Evolutionary conservation across 2,888 invertebrate species (phyloP), one percentile per base, ranked within the genome.

Genomic region (Liposcelis brunnea): DNA sequence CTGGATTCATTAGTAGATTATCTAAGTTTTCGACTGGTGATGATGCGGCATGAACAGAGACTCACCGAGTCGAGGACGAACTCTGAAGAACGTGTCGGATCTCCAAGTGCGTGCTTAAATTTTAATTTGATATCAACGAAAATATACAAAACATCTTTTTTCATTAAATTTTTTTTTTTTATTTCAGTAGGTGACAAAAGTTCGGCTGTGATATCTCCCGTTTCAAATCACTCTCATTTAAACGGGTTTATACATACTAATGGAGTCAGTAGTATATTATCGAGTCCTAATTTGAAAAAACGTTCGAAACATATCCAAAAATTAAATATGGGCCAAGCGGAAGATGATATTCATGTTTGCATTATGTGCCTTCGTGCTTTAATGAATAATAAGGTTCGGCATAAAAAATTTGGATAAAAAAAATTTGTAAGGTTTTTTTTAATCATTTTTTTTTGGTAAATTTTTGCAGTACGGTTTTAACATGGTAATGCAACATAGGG

Each of bases 301-400:
- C 71, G 87, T 49, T 80, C 83, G 33, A 71, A 85, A 49, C 90
- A 90, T 63, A 84, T 87, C 31, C 84, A 86, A 43, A 76, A 85
- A 55, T 69, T 91, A 52, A 90, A 89, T 62, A 89, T 91, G 89
- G 91, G 91, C 45, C 87, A 90, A 56, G 84, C 93, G 48, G 87
- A 91, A 51, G 97, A 97, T 63, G 98, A 98, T 62, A 94, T 98
- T 58, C 97, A 98, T 66, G 93, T 97, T 49, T 95, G 95, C 70
- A 94, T 99, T 58, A 87, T 94, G 83, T 98, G 97, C 62, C 80
- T 98, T 72, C 74, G 97, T 48, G 97, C 97, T 55, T 95, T 98
- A 59, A 98, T 99, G 97, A 99, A 99, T 67, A 97, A 98, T 62
- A 97, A 97, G 75, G 81, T 80, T 54, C 26, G 26, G n/a, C n/a